Percentiles rank a stretch among this genome's conserved stretches.
These are phyloP conservation scores for Pseudococcus jackbeardsleyi DNA, from an alignment of 2,888 invertebrate species.

Conservation along the genomic window DNA sequence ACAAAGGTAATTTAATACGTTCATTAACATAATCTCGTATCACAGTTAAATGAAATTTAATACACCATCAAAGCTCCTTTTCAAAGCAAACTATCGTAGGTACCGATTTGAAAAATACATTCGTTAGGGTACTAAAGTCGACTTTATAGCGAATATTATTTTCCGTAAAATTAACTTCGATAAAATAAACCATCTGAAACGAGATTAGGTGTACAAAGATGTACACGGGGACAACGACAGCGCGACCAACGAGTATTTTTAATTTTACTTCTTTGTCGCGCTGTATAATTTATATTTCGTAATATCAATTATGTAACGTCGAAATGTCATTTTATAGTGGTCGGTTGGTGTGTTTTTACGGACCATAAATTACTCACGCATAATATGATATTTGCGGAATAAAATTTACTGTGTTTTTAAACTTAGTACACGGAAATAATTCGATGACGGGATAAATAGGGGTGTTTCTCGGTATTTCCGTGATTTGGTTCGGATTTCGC, in stretches of 20 bases:
- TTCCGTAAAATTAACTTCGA: slow-evolving; percentile 49
- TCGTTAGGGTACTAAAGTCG: slow-evolving; percentile 48
- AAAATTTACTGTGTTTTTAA: background rate
- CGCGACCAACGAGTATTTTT: background rate
- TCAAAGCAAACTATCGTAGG: slow-evolving; percentile 26
- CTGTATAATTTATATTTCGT: background rate
- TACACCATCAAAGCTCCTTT: slow-evolving; percentile 52
- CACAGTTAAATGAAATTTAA: slow-evolving; percentile 56
- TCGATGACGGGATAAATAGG: too few species aligned
- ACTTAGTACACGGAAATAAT: background rate
- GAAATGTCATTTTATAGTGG: too few species aligned
- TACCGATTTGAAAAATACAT: slow-evolving; percentile 51
- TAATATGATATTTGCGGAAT: background rate
- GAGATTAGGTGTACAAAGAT: slow-evolving; percentile 19
- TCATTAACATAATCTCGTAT: slow-evolving; percentile 53
- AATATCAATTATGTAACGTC: background rate
- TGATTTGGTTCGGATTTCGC: too few species aligned
- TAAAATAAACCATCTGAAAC: slow-evolving; percentile 53
- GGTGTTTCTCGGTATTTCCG: too few species aligned
- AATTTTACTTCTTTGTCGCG: background rate
- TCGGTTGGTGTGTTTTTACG: background rate
- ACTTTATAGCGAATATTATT: slow-evolving; percentile 38
- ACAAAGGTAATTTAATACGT: slow-evolving; percentile 57
- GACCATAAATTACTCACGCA: background rate
- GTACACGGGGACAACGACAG: background rate